Evolutionary conservation across 1,140 invertebrate genomes (phyloP).

Genomic region (Drosophila nikananu): DNA sequence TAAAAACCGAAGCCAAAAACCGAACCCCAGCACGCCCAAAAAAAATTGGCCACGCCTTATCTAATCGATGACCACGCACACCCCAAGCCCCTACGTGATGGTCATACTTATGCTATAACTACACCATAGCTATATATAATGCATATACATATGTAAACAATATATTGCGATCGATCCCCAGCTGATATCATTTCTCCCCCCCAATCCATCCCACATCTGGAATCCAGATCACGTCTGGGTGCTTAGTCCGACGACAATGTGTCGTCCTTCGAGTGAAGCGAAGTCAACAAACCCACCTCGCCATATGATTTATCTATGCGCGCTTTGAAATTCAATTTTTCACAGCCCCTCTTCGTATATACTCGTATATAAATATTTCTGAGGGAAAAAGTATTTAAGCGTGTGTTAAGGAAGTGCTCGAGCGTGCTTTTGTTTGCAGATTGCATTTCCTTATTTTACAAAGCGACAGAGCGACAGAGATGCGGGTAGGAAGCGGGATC

Average conservation of each 20-base stretch:
- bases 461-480: not conserved
- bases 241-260: constrained; percentile 23
- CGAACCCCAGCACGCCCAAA: constrained; percentile 12
- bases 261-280: constrained; percentile 26
- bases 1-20: constrained; percentile 2
- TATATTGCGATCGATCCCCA: constrained; percentile 26
- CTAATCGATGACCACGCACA: constrained; percentile 37
- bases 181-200: constrained; percentile 40
- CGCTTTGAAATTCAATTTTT: constrained; percentile 46
- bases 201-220: constrained; percentile 11
- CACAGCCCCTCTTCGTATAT: not conserved
- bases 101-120: constrained; percentile 12
- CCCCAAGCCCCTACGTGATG: constrained; percentile 22
- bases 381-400: not conserved
- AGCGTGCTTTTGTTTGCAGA: constrained; percentile 12
- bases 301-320: constrained; percentile 53
- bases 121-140: constrained; percentile 2
- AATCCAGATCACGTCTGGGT: constrained; percentile 36
- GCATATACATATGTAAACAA: constrained; percentile 37
- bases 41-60: constrained; percentile 37
- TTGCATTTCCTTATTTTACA: constrained; percentile 9
- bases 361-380: not conserved
- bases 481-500: constrained; percentile 17
- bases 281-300: constrained; percentile 51
- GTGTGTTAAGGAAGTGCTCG: constrained; percentile 35